These are phyloP conservation scores for Sebastes oblongus DNA, from an alignment of 2,797 vertebrate genomes.

Conservation along the genomic window DNA sequence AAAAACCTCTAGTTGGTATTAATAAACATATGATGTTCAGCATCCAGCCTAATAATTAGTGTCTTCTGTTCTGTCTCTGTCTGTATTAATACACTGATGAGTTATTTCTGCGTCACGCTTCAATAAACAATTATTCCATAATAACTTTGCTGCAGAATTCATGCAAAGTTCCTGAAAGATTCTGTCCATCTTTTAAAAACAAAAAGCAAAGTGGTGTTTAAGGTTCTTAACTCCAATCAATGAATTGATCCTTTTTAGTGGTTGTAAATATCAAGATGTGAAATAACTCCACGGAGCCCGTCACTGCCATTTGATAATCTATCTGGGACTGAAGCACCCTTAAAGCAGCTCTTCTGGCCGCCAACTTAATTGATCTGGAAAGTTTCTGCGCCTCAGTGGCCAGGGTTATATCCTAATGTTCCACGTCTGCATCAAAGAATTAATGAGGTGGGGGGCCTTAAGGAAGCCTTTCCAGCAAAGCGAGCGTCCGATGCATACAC, in stretches of 20 bases:
- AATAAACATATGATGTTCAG: not conserved
- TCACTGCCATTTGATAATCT: conserved; percentile 19
- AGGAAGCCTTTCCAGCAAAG: conserved; percentile 32
- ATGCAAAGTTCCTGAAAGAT: not conserved
- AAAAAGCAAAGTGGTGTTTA: not conserved
- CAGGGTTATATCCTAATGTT: conserved; percentile 38
- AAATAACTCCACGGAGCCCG: not conserved
- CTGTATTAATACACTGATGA: conserved; percentile 16
- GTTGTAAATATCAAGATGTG: not conserved
- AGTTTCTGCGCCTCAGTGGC: conserved; percentile 27
- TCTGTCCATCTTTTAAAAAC: not conserved
- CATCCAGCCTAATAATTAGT: conserved; percentile 9
- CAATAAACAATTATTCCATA: not conserved
- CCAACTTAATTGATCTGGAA: conserved; percentile 46
- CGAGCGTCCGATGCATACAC: not conserved
- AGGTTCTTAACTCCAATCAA: not conserved
- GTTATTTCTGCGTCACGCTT: not conserved
- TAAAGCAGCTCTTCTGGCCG: conserved; percentile 36
- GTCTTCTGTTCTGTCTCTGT: conserved; percentile 19
- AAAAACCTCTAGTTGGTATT: not conserved
- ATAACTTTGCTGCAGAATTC: conserved; percentile 2
- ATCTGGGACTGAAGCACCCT: conserved; percentile 2
- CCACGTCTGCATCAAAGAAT: conserved; percentile 41
- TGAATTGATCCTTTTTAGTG: not conserved
- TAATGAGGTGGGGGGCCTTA: conserved; percentile 5